Evolutionary conservation across 2,888 invertebrate species (phyloP), one percentile per base, ranked within the genome.

Genomic region (Andrena dorsata): DNA sequence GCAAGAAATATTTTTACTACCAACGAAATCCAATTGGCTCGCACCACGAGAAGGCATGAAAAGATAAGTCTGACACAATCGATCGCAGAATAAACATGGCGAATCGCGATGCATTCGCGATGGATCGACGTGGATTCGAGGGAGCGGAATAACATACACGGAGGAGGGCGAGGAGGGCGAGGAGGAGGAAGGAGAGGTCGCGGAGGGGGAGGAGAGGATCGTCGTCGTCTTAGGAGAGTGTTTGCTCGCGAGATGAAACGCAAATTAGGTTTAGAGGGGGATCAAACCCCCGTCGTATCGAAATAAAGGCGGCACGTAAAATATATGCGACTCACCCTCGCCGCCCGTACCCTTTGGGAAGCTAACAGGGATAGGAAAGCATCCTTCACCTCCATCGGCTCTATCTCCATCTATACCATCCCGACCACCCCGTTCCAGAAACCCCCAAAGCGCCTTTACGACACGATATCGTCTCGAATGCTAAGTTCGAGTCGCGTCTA

Each of bases 231-330:
- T 74, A 66, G 82, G 64, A 69, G 88, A 91, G 91, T 92, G 92
- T 92, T 93, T 93, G 92, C 91, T 91, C 90, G 90, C 88, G 91
- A 91, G 89, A 93, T 93, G 92, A 91, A 92, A 93, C 90, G 93
- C 93, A 93, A 93, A 92, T 93, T 93, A 93, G 91, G 92, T 93
- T 93, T 92, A 89, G 90, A 91, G 90, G 88, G 89, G 91, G 90
- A 92, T 92, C 91, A 91, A 92, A 92, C 85, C 89, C 85, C 80
- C 81, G 85, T 86, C 87, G 92, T 92, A 93, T 92, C 93, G 92
- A 92, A 93, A 92, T 92, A 92, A 93, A 92, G 90, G 91, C 91
- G 86, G 88, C 90, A 90, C 90, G 89, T 92, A 90, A 91, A 91
- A 91, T 91, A 90, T 91, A 90, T 84, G 88, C 85, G 85, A 86